Conservation (phyloP, 92 coral and sea anemone species). For the Parazoanthus atlanticus region DNA sequence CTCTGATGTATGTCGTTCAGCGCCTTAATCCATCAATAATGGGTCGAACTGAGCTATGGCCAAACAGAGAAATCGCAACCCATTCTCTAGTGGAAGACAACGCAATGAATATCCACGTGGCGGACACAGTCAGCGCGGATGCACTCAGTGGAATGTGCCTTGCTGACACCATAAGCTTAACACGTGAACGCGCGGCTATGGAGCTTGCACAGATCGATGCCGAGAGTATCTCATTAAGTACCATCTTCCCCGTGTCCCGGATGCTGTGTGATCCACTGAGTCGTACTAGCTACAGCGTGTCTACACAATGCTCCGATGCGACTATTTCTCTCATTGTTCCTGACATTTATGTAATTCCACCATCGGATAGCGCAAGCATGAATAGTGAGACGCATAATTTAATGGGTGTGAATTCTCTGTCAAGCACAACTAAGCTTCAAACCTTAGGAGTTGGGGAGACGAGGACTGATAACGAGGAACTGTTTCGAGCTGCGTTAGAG, state of each 20-base stretch:
- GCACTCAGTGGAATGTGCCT: constrained; percentile 25
- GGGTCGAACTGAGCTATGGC: constrained; percentile 8
- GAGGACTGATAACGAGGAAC: constrained; percentile 21
- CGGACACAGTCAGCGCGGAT: background rate
- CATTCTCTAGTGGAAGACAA: background rate
- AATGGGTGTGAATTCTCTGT: constrained; percentile 4
- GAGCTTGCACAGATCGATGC: constrained; percentile 19
- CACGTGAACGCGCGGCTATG: background rate
- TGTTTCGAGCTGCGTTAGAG: constrained; percentile 34
- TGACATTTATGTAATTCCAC: constrained; percentile 17
- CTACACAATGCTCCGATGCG: constrained; percentile 13
- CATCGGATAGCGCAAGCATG: constrained; percentile 24
- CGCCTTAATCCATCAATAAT: constrained; percentile 60
- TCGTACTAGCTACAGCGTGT: constrained; percentile 26
- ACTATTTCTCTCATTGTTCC: constrained; percentile 30
- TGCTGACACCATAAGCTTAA: constrained; percentile 1
- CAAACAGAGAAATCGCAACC: background rate
- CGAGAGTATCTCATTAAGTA: constrained; percentile 17
- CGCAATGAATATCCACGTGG: background rate
- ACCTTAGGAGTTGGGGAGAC: background rate
- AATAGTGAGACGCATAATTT: constrained; percentile 7
- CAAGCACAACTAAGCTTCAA: constrained; percentile 14
- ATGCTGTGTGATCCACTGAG: constrained; percentile 32
- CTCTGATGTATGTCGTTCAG: constrained; percentile 72
- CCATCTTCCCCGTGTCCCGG: constrained; percentile 8